These are phyloP conservation scores for Salarias fasciatus DNA, from an alignment of 2,797 vertebrate genomes.

Conservation along the genomic window DNA sequence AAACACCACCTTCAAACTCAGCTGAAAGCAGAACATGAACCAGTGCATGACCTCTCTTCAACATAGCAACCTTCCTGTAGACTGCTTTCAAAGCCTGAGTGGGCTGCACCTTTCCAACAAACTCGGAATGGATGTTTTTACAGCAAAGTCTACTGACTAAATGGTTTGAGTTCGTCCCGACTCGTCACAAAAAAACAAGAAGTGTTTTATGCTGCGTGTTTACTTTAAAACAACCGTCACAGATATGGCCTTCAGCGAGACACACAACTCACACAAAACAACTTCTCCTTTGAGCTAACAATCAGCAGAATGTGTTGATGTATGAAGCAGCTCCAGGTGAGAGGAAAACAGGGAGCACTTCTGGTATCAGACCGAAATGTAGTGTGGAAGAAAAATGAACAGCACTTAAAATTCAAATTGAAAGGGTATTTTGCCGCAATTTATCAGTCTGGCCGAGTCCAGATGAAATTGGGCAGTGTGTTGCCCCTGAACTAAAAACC, in stretches of 20 bases:
- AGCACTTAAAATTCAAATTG: no score
- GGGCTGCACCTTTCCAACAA: background rate
- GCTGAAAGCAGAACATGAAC: background rate
- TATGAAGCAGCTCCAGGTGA: background rate
- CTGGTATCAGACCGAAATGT: background rate
- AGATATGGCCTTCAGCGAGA: background rate
- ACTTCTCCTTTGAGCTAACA: background rate
- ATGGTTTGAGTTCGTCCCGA: conserved; percentile 4
- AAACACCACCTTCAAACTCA: background rate
- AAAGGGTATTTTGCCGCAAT: no score
- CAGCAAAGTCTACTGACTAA: background rate
- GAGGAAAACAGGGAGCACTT: background rate
- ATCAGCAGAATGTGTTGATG: background rate
- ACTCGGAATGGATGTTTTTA: background rate
- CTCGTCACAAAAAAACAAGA: conserved; percentile 9
- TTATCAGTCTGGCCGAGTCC: no score
- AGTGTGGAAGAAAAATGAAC: background rate
- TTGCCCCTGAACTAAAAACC: no score
- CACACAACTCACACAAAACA: background rate
- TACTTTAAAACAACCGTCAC: background rate
- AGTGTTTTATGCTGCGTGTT: background rate
- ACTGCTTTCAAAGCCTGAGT: background rate
- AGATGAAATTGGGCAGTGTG: no score
- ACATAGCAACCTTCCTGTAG: background rate
- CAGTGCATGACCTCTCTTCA: background rate